Conservation (phyloP, 2,888 invertebrate species). For the Cerceris rybyensis region DNA sequence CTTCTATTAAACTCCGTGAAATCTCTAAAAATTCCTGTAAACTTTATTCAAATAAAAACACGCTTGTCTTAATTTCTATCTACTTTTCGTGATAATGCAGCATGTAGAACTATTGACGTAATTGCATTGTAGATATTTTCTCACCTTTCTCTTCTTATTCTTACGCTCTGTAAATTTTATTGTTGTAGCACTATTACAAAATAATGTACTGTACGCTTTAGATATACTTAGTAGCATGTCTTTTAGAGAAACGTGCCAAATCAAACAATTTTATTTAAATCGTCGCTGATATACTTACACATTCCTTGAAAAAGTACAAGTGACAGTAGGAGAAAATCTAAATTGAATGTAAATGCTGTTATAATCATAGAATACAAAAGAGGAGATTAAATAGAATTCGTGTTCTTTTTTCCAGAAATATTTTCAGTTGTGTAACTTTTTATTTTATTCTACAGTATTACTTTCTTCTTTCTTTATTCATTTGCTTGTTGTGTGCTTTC, state of each 20-base stretch:
- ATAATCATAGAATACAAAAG: background rate
- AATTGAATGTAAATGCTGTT: background rate
- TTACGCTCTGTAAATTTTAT: no score
- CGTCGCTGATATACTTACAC: no score
- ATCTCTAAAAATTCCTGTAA: constrained; percentile 53
- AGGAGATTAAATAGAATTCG: background rate
- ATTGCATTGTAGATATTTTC: constrained; percentile 11
- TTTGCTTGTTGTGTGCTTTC: constrained; percentile 65
- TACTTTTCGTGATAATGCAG: constrained; percentile 34
- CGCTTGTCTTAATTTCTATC: constrained; percentile 40
- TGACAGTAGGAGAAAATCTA: background rate
- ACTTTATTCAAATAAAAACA: constrained; percentile 54
- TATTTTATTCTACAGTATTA: constrained; percentile 12
- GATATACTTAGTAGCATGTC: background rate
- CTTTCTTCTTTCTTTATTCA: constrained; percentile 49
- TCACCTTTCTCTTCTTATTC: constrained; percentile 1
- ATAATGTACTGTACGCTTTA: background rate
- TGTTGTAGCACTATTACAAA: background rate
- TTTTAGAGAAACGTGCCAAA: background rate
- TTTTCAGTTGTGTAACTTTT: background rate
- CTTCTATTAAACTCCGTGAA: constrained; percentile 30
- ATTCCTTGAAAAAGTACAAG: background rate
- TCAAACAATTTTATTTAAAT: no score
- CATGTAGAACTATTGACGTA: constrained; percentile 13
- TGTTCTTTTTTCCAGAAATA: background rate